These are phyloP conservation scores for Aselliscus stoliczkanus DNA, from an alignment of 2,797 vertebrate genomes.

Conservation along the genomic window DNA sequence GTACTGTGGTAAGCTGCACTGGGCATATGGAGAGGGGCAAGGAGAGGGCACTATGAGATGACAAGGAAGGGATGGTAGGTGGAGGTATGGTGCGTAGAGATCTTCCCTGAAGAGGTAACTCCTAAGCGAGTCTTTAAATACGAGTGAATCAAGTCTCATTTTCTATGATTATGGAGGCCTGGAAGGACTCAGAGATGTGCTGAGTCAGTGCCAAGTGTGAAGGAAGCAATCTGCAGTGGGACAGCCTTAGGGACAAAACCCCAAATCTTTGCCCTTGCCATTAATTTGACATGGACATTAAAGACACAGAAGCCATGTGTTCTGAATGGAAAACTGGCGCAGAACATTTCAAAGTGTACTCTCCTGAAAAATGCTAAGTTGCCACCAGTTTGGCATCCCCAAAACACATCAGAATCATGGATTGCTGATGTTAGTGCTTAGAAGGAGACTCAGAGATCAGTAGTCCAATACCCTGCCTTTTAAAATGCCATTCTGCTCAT, in stretches of 20 bases:
- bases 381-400: background rate
- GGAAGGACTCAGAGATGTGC: background rate
- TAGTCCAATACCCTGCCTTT: background rate
- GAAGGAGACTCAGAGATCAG: background rate
- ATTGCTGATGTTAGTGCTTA: background rate
- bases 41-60: background rate
- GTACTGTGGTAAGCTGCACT: background rate
- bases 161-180: background rate
- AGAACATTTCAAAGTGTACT: background rate
- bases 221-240: background rate
- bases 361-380: background rate
- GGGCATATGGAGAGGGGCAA: background rate
- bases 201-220: background rate
- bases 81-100: background rate
- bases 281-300: background rate
- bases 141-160: background rate
- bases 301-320: background rate
- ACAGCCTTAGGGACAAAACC: background rate
- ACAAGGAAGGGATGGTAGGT: background rate
- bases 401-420: background rate
- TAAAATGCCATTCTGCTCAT: background rate
- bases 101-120: background rate
- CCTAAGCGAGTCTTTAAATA: background rate
- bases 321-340: background rate
- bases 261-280: background rate